Base-by-base conservation (phyloP, 2,113 vertebrate species). In the Gadus macrocephalus region DNA sequence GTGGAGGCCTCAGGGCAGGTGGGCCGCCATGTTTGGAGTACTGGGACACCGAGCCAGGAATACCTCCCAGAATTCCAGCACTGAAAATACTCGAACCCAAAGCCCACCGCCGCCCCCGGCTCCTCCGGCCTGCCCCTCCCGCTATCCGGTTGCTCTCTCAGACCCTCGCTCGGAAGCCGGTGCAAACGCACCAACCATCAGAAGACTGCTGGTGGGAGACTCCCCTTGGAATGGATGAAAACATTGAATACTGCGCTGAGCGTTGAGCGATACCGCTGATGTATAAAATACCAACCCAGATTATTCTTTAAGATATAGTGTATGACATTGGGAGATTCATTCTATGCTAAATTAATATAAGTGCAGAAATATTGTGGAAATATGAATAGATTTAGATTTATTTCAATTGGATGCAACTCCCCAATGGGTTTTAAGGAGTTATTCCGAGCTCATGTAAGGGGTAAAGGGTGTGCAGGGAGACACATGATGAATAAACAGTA, bases 71-170 rank as follows among this genome's bases (percentile, higher is more conserved):
- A 82, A 88, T 88, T 81, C 77, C 66, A 76, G 68, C 49, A 79
- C 78, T 83, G 71, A 87, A 89, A 89, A 91, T 72, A 89, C 77
- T 61, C 71, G 53, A 78, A 71, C 64, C 67, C 17, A 71, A 76
- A 79, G 68, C 67, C 69, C 28, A 64, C 25, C 68, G 12, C 67
- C 28, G 69, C 19, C 58, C 62, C 17, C 27, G 17, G 25, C 67
- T 72, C 73, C 27, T n/a, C 68, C 20, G 58, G 69, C 64, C 62
- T 61, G 73, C 86, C 78, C 79, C 72, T 84, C 75, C 70, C 2
- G 69, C 79, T 68, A 78, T 88, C 78, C 27, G 58, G 76, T 80
- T 86, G 75, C 80, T 22, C 76, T 79, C 62, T 15, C 78, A 83
- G 86, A 87, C 85, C 85, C 74, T 75, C 70, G 66, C 71, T 68